phyloP scores from a whole-genome alignment of 2,113 vertebrate genomes.

The Regulus satrapa region DNA sequence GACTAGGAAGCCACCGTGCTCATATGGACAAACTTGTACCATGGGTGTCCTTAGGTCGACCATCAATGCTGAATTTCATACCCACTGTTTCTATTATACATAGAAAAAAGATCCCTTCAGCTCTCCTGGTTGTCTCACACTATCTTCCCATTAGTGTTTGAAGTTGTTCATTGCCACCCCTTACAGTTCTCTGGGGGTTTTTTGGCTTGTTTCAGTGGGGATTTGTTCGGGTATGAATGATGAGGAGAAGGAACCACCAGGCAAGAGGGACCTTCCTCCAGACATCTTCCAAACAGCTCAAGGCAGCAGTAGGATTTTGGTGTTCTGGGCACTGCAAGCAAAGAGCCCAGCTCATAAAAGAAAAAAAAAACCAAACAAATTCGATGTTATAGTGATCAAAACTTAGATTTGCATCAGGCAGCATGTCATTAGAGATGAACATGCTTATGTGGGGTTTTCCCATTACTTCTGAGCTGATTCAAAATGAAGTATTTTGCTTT shows the following conservation, averaged over 20 bases:
- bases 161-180: neutral
- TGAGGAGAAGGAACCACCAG: neutral
- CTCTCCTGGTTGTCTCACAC: neutral
- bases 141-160: neutral
- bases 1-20: neutral
- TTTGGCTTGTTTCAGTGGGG: neutral
- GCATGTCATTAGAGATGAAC: neutral
- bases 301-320: neutral
- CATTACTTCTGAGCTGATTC: neutral
- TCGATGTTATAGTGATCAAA: neutral
- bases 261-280: neutral
- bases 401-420: neutral
- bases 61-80: neutral
- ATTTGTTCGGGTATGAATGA: neutral
- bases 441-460: neutral
- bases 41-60: neutral
- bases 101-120: neutral
- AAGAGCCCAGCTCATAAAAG: neutral
- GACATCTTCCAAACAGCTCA: neutral
- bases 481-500: neutral
- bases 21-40: neutral
- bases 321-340: neutral
- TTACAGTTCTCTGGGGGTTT: accelerated
- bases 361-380: neutral
- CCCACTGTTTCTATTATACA: neutral